Percentiles rank a stretch among this genome's conserved stretches.
Conservation (phyloP, 2,113 vertebrate genomes). For the Nycticebus coucang region DNA sequence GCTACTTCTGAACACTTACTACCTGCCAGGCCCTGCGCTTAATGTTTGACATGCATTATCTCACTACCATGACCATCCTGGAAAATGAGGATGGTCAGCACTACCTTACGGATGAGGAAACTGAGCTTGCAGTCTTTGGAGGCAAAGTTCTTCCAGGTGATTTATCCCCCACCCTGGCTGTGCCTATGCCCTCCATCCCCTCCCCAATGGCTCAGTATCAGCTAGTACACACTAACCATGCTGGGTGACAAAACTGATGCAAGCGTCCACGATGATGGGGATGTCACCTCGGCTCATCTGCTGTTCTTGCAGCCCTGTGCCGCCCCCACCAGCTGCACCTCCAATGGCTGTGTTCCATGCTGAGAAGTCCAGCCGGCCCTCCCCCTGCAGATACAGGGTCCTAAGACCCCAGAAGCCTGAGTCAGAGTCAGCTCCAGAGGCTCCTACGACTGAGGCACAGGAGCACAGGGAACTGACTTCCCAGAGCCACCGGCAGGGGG, state of each 20-base stretch:
- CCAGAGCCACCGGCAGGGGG: slow-evolving; percentile 66
- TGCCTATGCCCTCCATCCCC: not conserved
- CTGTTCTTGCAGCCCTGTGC: slow-evolving; percentile 93
- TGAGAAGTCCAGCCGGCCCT: slow-evolving; percentile 89
- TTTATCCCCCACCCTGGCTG: not conserved
- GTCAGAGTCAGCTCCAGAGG: slow-evolving; percentile 38
- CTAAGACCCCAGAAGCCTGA: slow-evolving; percentile 82
- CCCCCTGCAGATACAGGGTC: slow-evolving; percentile 95
- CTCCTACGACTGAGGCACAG: not conserved
- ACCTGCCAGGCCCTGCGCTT: not conserved
- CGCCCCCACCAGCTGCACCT: slow-evolving; percentile 91
- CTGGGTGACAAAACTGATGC: slow-evolving; percentile 98
- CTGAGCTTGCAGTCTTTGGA: slow-evolving; percentile 2
- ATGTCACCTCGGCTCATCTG: slow-evolving; percentile 96
- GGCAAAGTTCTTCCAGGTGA: not conserved
- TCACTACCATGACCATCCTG: not conserved
- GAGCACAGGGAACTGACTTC: not conserved
- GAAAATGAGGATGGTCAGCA: not conserved
- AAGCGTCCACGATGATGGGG: slow-evolving; percentile 98
- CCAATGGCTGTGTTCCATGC: slow-evolving; percentile 93
- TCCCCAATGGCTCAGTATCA: not conserved
- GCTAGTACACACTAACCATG: slow-evolving; percentile 88
- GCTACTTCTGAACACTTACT: not conserved
- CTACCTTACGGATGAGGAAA: not conserved
- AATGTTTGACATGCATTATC: not conserved